Base-by-base conservation (phyloP, 2,797 vertebrate genomes). In the Oryzias dopingdopingensis region DNA sequence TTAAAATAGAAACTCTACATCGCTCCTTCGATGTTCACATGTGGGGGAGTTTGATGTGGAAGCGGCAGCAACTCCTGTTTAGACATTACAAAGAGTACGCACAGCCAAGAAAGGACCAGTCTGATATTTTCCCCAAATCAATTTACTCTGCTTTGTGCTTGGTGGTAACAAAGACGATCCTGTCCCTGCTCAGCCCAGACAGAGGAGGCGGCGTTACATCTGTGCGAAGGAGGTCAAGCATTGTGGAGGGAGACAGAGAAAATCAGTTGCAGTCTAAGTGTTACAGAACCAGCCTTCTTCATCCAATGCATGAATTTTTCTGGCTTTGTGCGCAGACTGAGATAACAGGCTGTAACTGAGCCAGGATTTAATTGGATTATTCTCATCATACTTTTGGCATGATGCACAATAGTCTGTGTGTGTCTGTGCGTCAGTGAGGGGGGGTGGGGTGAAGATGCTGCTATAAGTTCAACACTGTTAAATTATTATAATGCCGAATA, bases 361-460 rank as follows among this genome's bases (percentile, higher is more conserved):
- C 78, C 50, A 49, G 52, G 73, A 74, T 67, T 79, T 88, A 89
- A 89, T 90, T 89, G 81, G 86, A 90, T 90, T 88, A 89, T 89
- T 85, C 86, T 85, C 82, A 88, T 87, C 74, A 74, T 83, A 84
- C 81, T 81, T 81, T 72, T 63, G 65, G 73, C 61, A 72, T 62
- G 62, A 64, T 52, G 75, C 42, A 50, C 73, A 65, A 62, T 32
- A 67, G 59, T 18, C 51, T 40, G 42, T 17, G 57, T 20, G 58
- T 2, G 43, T 10, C 37, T 40, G 41, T 17, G 23, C 16, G 50
- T 22, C 49, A 3, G 56, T n/a, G 51, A 24, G 55, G 15, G 48
- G 58, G 4, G 24, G 43, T 16, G 40, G 51, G 43, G 18, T 52
- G 29, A 67, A 52, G 77, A 61, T 62, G 59, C 64, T 65, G 62